Percentiles rank a stretch among this genome's conserved stretches.
phyloP scores from a whole-genome alignment of 2,797 vertebrate species.

The Melanotaenia nigrans region DNA sequence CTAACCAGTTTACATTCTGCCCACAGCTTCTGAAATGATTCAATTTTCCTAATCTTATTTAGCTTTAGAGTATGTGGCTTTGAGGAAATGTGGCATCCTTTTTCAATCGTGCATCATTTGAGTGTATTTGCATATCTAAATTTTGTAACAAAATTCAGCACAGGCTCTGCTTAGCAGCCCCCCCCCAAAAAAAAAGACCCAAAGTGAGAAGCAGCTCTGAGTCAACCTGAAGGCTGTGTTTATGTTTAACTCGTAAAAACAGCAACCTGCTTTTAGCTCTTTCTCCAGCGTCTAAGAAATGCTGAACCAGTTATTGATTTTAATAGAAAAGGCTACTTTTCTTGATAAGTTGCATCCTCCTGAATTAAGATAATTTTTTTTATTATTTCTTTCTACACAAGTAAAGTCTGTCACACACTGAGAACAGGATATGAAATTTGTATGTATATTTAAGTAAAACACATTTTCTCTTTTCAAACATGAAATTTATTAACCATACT shows the following conservation, averaged over 20 bases:
- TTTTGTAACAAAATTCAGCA: conserved; percentile 80
- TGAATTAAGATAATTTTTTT: conserved; percentile 28
- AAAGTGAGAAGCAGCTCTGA: conserved; percentile 71
- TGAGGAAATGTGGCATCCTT: conserved; percentile 84
- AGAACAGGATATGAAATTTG: conserved; percentile 2
- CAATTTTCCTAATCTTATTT: conserved; percentile 91
- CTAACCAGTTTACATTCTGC: conserved; percentile 87
- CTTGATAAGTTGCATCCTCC: conserved; percentile 68
- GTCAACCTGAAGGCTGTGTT: conserved; percentile 82
- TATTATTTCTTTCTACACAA: conserved; percentile 12
- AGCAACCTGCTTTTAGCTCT: conserved; percentile 74
- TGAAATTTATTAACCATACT: neutral
- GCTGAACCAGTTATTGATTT: conserved; percentile 76
- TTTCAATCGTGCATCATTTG: conserved; percentile 81
- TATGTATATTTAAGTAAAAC: neutral
- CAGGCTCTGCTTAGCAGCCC: conserved; percentile 74
- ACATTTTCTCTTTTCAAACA: conserved; percentile 1
- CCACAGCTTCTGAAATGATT: conserved; percentile 87
- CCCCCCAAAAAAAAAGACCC: conserved; percentile 69
- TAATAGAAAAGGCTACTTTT: conserved; percentile 78
- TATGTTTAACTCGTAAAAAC: conserved; percentile 85
- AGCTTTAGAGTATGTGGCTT: conserved; percentile 85
- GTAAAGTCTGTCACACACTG: conserved; percentile 33
- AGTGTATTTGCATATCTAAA: conserved; percentile 86
- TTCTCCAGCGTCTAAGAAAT: conserved; percentile 73